Base-by-base conservation (phyloP, 2,888 invertebrate species). In the Thyatira batis region DNA sequence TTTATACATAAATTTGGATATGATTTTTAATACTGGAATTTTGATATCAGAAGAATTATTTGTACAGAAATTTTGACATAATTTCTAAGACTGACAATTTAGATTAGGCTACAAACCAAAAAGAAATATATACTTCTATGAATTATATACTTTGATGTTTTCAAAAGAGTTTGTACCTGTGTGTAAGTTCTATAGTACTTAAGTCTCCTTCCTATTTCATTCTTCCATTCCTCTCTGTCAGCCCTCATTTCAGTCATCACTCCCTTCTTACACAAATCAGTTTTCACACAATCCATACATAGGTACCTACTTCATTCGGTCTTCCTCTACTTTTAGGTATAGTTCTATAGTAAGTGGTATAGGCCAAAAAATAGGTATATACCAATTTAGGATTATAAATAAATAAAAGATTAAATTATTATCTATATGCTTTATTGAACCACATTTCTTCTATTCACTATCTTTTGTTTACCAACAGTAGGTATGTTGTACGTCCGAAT, bases 1-100 rank as follows among this genome's bases (percentile, higher is more conserved):
- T n/a, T 54, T 56, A 53, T 59, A 46, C 43, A 28, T 45, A 52
- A 56, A 49, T 55, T 51, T 65, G n/a, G 33, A 23, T 4, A 23
- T 3, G 23, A 11, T 17, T 39, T 17, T 5, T 33, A n/a, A n/a
- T n/a, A 11, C 11, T 39, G 11, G 17, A 39, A 39, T 33, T 33
- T 33, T n/a, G 11, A 17, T 17, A 8, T 23, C 3, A 4, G 6
- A 23, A 3, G 17, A 17, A 3, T 39, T 23, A 23, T 39, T 17
- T 6, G 10, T 11, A 50, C 46, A 50, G 45, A 50, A 50, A 46
- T 50, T 48, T 48, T 28, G 27, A 48, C 46, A 48, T 25, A 9
- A 28, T 48, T 27, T 17, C 27, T 8, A 44, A 10, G n/a, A 48
- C 17, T 27, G 27, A 8, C 27, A 48, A 10, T 27, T 27, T 48